Evolutionary conservation across 2,797 vertebrate species (phyloP).

Genomic region (Sebastes aleutianus): DNA sequence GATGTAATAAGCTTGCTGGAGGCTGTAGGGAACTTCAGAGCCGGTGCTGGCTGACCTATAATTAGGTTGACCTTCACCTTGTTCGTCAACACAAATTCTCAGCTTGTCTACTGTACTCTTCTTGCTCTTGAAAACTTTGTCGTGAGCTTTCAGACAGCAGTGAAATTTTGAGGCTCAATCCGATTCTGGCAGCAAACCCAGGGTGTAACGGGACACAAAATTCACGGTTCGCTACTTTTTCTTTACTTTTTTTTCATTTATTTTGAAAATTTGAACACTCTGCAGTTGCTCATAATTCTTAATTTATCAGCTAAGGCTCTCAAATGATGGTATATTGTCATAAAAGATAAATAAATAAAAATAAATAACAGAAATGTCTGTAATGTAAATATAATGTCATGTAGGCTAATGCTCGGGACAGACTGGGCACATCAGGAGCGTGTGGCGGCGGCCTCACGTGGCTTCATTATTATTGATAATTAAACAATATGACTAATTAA

Average conservation of each 20-base stretch:
- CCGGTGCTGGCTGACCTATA: slow-evolving; percentile 4
- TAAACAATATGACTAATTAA: no score
- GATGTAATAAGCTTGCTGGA: slow-evolving; percentile 2
- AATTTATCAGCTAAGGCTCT: neutral
- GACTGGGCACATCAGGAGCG: no score
- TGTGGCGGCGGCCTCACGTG: no score
- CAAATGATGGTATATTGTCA: neutral
- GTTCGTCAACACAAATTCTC: slow-evolving; percentile 10
- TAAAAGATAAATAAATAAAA: neutral
- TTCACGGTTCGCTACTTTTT: neutral
- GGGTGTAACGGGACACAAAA: neutral
- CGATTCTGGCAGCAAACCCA: neutral
- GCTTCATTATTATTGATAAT: no score
- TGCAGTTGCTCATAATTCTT: neutral
- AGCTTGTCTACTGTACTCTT: slow-evolving; percentile 8
- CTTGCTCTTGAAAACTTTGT: slow-evolving; percentile 7
- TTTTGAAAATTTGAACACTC: neutral
- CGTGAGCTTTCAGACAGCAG: neutral
- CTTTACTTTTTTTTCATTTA: neutral
- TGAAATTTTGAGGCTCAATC: neutral
- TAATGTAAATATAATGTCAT: neutral
- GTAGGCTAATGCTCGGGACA: no score
- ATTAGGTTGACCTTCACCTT: slow-evolving; percentile 46
- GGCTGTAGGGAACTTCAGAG: neutral
- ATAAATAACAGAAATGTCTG: neutral